Evolutionary conservation across 2,797 vertebrate species (phyloP).

Genomic region (Crypturellus tataupa): DNA sequence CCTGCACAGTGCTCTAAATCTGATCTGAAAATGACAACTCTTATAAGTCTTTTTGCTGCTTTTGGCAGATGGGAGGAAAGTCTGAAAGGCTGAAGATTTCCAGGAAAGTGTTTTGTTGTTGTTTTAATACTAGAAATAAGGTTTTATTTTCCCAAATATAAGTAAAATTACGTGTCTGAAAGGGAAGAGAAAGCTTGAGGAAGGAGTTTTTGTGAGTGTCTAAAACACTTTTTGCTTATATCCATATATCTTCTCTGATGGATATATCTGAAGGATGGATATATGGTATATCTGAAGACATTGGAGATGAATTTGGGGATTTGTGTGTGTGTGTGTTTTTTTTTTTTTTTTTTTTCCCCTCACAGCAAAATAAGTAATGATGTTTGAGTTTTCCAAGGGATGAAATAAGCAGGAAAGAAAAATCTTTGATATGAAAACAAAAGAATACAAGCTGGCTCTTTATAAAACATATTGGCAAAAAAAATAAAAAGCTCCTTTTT

Average conservation of each 20-base stretch:
- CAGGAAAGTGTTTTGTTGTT: background rate
- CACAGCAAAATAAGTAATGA: background rate
- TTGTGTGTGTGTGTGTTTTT: background rate
- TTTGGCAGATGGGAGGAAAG: background rate
- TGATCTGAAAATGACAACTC: background rate
- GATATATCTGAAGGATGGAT: background rate
- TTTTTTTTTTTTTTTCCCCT: background rate
- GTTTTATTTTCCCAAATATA: background rate
- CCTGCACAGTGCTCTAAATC: background rate
- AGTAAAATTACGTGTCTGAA: background rate
- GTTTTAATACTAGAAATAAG: background rate
- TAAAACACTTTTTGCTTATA: background rate
- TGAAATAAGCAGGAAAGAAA: background rate
- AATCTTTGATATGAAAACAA: background rate
- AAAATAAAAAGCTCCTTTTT: background rate
- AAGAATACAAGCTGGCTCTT: background rate
- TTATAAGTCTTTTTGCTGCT: background rate
- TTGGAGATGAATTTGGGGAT: background rate
- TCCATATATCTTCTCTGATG: fast-evolving
- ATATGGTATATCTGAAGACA: background rate
- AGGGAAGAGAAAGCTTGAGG: background rate
- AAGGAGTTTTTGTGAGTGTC: background rate
- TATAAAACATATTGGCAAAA: background rate
- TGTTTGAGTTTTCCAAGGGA: background rate
- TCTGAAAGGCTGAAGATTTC: background rate